phyloP scores from a whole-genome alignment of 2,797 vertebrate genomes.

The Sphenodon punctatus region DNA sequence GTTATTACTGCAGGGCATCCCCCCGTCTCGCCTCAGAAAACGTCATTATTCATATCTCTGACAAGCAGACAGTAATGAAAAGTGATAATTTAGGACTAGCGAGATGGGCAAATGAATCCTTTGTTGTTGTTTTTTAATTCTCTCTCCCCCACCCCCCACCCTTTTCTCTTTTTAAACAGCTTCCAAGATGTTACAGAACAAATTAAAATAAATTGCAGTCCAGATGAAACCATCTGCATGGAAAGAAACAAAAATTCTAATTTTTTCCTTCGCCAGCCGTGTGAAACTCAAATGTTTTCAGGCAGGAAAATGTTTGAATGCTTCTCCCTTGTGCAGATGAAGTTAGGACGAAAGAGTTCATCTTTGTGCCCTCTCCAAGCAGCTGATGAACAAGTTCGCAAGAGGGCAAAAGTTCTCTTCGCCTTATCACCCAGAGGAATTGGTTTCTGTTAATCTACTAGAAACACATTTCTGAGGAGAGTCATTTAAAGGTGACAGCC shows the following conservation, averaged over 20 bases:
- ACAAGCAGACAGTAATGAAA: neutral
- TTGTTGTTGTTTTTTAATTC: neutral
- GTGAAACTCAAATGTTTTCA: neutral
- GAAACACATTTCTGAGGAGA: neutral
- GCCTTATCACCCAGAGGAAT: conserved; percentile 18
- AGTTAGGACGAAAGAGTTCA: neutral
- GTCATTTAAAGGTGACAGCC: conserved; percentile 4
- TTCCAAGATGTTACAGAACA: neutral
- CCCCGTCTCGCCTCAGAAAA: no score
- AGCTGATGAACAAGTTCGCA: conserved; percentile 17
- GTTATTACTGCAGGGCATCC: neutral
- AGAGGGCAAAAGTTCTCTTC: neutral
- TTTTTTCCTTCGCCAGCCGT: neutral
- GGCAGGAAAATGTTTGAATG: neutral
- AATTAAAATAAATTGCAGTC: neutral
- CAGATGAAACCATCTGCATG: neutral
- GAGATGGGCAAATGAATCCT: neutral
- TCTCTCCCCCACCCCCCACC: neutral
- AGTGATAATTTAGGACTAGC: neutral
- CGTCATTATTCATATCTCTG: neutral
- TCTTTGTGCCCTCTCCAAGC: conserved; percentile 14
- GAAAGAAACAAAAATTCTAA: neutral
- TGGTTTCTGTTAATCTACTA: conserved; percentile 26
- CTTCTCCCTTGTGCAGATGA: neutral
- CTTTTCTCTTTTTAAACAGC: neutral